A percentile compares a stretch with the other conserved stretches of the same genome.
phyloP scores from a whole-genome alignment of 1,140 invertebrate species.

The Gonioctena quinquepunctata region DNA sequence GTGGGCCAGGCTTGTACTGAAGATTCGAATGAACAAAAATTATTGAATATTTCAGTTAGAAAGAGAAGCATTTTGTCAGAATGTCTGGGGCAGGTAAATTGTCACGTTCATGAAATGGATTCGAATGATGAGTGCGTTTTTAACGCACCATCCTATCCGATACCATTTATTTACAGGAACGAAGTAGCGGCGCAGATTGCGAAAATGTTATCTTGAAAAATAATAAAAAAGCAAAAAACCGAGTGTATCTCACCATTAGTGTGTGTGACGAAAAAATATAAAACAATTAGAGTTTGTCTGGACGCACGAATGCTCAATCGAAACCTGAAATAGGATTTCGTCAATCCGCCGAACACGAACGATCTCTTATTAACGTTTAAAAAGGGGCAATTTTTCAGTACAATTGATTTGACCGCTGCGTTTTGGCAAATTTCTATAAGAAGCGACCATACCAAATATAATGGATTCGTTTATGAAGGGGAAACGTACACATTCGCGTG shows the following conservation, averaged over 20 bases:
- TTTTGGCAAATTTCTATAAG: constrained; percentile 7
- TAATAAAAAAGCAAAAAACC: background rate
- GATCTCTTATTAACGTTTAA: background rate
- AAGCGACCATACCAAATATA: background rate
- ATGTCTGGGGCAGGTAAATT: background rate
- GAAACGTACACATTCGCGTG: background rate
- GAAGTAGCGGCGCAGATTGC: background rate
- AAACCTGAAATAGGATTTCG: background rate
- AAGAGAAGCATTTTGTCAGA: too few relatives aligned
- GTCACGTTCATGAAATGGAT: background rate
- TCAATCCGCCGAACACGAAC: background rate
- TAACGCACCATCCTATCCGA: background rate
- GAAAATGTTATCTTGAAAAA: background rate
- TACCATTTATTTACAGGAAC: constrained; percentile 1
- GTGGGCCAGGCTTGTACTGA: too few relatives aligned
- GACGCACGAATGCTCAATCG: constrained; percentile 6
- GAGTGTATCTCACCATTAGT: background rate
- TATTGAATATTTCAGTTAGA: too few relatives aligned
- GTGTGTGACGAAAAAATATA: background rate
- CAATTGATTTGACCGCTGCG: background rate
- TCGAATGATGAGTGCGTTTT: background rate
- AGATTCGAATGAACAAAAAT: too few relatives aligned
- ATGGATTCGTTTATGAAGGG: background rate
- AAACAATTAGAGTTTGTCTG: background rate
- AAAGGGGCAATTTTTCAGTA: background rate